Base-by-base conservation (phyloP, 2,113 vertebrate genomes). In the Cettia cetti region DNA sequence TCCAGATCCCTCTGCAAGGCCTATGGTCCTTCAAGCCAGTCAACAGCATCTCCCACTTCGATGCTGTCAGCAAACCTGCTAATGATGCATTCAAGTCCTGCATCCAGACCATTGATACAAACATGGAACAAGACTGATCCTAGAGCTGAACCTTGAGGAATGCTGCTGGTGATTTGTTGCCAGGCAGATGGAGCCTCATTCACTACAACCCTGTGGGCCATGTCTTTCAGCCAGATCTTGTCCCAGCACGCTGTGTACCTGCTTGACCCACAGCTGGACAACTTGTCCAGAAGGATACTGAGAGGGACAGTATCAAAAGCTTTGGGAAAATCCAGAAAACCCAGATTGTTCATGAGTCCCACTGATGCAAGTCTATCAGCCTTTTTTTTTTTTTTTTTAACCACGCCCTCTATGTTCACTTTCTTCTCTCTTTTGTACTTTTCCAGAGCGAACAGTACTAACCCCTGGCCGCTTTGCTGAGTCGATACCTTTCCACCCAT, bases 401-500 rank as follows among this genome's bases (percentile, higher is more conserved):
- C 35, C 35, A n/a, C 50, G 28, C 8, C 10, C 12, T 60, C 33
- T 40, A 4, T 50, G 27, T 56, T 21, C 5, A 54, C 35, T 52
- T 13, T 77, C 12, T 72, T 61, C 69, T 64, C 44, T 76, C 28
- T 47, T 66, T 69, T 56, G 72, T 83, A 66, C 39, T 89, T 93
- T 83, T 94, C 77, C 74, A 79, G 72, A 52, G 35, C 0, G 20
- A 68, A 37, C 53, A 64, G 31, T 44, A 59, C 52, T 81, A 83
- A 86, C 80, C 47, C 11, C 75, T 91, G 68, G 64, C 40, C 45
- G 22, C 75, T 88, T 52, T 49, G 49, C 63, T 60, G 76, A 87
- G 49, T 59, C 39, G 56, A 11, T 93, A 63, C 47, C 68, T 92
- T 94, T 93, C 86, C 77, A 82, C 56, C n/a, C 30, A 72, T 82